Conservation (phyloP, 2,888 invertebrate genomes). For the Crioceris asparagi region DNA sequence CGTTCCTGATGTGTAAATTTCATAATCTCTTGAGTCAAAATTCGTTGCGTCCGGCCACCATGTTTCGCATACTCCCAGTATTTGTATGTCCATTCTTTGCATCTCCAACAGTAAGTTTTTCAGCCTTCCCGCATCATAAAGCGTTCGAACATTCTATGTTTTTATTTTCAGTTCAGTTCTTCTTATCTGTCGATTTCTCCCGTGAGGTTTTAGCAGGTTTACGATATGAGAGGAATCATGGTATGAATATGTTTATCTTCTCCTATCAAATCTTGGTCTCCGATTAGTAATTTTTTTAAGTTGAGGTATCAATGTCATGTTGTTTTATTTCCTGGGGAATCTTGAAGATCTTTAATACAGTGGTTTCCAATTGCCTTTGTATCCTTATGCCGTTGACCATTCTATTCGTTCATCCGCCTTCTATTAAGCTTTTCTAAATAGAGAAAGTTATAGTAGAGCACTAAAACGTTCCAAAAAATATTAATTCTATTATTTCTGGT, state of each 20-base stretch:
- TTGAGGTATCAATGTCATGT: background rate
- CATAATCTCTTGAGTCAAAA: background rate
- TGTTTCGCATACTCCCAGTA: background rate
- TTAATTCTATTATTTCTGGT: no score
- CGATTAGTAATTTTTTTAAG: conserved; percentile 1
- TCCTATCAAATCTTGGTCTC: conserved; percentile 1
- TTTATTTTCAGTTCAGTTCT: conserved; percentile 2
- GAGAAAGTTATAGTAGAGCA: no score
- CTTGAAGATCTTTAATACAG: no score
- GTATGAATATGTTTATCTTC: conserved; percentile 3
- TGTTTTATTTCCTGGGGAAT: conserved; percentile 5
- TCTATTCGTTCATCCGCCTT: no score
- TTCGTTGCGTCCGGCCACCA: background rate
- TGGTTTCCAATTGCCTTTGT: no score
- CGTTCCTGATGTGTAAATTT: background rate
- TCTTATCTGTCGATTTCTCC: conserved; percentile 2
- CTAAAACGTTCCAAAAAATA: no score
- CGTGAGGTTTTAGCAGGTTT: background rate
- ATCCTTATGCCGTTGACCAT: no score
- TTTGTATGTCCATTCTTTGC: conserved; percentile 3
- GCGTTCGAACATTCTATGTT: conserved; percentile 3
- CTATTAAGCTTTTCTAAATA: no score
- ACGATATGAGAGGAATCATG: conserved; percentile 1
- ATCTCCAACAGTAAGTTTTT: conserved; percentile 2
- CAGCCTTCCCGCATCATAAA: no score